phyloP scores from a whole-genome alignment of 2,113 vertebrate genomes.

The Patagioenas fasciata region DNA sequence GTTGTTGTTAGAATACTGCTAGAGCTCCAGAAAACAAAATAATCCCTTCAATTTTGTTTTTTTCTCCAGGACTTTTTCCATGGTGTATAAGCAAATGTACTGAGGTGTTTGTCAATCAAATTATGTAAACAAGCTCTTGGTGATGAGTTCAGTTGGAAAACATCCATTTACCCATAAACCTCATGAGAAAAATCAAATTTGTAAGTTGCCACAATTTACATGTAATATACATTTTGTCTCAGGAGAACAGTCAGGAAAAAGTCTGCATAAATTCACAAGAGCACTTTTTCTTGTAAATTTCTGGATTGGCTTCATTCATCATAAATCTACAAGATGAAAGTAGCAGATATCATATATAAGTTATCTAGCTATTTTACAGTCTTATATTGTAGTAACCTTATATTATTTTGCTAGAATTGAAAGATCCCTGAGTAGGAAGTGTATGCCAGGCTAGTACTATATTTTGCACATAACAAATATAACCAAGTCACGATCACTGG shows the following conservation, averaged over 20 bases:
- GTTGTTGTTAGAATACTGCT: neutral
- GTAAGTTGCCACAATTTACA: neutral
- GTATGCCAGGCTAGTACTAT: neutral
- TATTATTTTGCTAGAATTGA: neutral
- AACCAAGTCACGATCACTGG: neutral
- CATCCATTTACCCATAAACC: neutral
- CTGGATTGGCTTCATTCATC: neutral
- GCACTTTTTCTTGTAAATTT: neutral
- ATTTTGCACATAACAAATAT: neutral
- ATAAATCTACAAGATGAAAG: neutral
- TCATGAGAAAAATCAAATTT: neutral
- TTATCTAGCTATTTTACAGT: neutral
- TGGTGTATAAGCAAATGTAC: neutral
- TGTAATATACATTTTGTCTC: neutral
- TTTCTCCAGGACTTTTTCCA: neutral
- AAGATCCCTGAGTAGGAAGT: neutral
- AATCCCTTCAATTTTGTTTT: slow-evolving; percentile 35
- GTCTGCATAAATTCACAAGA: neutral
- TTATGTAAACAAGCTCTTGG: neutral
- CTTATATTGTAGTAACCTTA: neutral
- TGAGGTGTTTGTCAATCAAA: slow-evolving; percentile 5
- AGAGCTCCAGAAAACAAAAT: slow-evolving; percentile 5
- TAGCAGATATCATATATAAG: neutral
- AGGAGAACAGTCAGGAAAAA: neutral
- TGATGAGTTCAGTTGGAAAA: slow-evolving; percentile 7